Conservation (phyloP, 2,113 vertebrate species). For the Dolichallabes microphthalmus region DNA sequence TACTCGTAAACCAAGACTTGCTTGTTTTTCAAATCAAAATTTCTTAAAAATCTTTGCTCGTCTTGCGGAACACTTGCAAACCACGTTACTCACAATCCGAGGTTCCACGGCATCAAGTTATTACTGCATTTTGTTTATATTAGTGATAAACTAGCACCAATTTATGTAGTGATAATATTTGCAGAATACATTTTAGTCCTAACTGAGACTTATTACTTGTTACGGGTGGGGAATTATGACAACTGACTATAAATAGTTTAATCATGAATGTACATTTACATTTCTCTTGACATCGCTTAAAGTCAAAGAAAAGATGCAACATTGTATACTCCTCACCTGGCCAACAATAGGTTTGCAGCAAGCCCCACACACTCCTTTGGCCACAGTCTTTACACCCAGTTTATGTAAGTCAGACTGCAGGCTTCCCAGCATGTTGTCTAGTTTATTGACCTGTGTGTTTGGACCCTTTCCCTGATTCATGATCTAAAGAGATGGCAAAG, state of each 20-base stretch:
- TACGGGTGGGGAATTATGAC: too few species aligned
- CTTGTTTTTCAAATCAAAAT: too few species aligned
- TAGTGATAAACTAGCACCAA: not conserved
- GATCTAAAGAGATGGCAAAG: slow-evolving; percentile 73
- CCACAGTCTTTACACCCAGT: slow-evolving; percentile 91
- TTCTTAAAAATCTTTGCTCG: too few species aligned
- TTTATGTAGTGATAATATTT: not conserved
- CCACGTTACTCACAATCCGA: too few species aligned
- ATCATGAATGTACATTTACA: not conserved
- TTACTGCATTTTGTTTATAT: not conserved
- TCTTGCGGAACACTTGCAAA: too few species aligned
- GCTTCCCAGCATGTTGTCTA: slow-evolving; percentile 98
- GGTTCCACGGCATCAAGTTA: too few species aligned
- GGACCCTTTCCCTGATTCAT: slow-evolving; percentile 88
- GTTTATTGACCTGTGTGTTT: slow-evolving; percentile 89
- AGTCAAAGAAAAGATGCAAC: not conserved
- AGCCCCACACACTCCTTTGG: slow-evolving; percentile 96
- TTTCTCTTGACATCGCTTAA: not conserved
- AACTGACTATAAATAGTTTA: not conserved
- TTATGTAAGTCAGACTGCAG: slow-evolving; percentile 97
- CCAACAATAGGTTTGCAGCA: slow-evolving; percentile 97
- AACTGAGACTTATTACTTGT: not conserved
- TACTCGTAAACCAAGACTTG: too few species aligned
- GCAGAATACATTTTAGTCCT: not conserved
- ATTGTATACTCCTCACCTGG: slow-evolving; percentile 77